phyloP scores from a whole-genome alignment of 1,140 invertebrate species.

The Rhopalosiphum padi region DNA sequence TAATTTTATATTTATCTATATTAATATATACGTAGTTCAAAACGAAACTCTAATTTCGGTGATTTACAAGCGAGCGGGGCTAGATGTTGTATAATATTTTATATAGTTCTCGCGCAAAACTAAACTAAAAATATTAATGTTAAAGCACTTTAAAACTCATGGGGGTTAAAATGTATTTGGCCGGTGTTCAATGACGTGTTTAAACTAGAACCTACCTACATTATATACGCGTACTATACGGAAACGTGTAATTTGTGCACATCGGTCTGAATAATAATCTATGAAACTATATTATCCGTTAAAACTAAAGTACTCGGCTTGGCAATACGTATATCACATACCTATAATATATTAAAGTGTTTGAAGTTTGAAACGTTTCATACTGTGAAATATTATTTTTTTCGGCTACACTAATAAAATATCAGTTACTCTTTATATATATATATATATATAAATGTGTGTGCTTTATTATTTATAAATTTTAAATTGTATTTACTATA shows the following conservation, averaged over 20 bases:
- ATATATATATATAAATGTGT: too few relatives aligned
- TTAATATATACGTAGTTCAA: not conserved
- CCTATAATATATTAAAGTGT: not conserved
- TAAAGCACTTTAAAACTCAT: not conserved
- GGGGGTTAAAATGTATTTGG: not conserved
- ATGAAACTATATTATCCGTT: not conserved
- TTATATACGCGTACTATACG: not conserved
- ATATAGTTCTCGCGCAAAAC: not conserved
- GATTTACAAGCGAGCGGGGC: not conserved
- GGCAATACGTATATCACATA: not conserved
- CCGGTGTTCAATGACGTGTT: not conserved
- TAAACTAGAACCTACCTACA: not conserved
- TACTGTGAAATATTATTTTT: not conserved
- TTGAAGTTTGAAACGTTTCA: not conserved
- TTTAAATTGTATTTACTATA: not conserved
- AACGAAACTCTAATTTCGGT: not conserved
- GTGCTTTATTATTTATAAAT: not conserved
- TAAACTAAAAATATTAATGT: conserved; percentile 13
- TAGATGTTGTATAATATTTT: not conserved
- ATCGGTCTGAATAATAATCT: not conserved
- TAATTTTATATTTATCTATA: not conserved
- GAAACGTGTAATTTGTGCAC: not conserved
- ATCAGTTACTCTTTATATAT: not conserved
- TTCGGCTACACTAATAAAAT: not conserved
- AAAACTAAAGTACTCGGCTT: not conserved